Percentiles rank a stretch among this genome's conserved stretches.
Evolutionary conservation across 2,113 vertebrate species (phyloP).

Genomic region (Paedocypris sp.): DNA sequence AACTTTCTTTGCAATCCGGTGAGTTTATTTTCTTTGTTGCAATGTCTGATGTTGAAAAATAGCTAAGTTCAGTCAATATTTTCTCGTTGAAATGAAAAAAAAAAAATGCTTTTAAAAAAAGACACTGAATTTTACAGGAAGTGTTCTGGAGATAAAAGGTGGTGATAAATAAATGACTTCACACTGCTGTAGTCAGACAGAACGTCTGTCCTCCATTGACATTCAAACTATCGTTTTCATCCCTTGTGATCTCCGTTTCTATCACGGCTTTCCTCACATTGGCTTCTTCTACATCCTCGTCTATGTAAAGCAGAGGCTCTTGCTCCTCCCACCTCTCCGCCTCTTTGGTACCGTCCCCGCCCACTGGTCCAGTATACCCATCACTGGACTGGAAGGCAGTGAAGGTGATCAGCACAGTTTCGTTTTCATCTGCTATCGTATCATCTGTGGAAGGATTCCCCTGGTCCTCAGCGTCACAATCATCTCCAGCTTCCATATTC

Average conservation of each 20-base stretch:
- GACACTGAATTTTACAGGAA: no score
- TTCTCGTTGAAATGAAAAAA: no score
- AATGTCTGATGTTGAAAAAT: no score
- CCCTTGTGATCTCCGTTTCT: neutral
- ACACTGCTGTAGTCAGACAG: slow-evolving; percentile 38
- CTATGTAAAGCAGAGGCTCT: slow-evolving; percentile 39
- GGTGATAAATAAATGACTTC: neutral
- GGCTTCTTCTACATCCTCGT: slow-evolving; percentile 25
- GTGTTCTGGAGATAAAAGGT: neutral
- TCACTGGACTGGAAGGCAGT: neutral
- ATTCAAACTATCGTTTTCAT: neutral
- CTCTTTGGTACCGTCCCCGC: slow-evolving; percentile 30
- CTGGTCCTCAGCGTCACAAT: slow-evolving; percentile 11
- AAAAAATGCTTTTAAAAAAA: no score
- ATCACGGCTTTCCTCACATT: neutral
- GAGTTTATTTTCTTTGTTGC: no score
- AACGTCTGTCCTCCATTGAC: slow-evolving; percentile 16
- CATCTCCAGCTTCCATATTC: neutral
- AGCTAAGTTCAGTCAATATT: neutral
- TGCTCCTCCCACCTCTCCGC: slow-evolving; percentile 33
- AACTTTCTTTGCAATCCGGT: no score
- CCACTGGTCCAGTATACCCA: slow-evolving; percentile 14
- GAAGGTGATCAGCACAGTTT: slow-evolving; percentile 33
- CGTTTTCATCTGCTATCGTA: neutral
- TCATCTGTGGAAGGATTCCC: neutral